Percentiles rank a stretch among this genome's conserved stretches.
These are phyloP conservation scores for Omphaloscelis lunosa DNA, from an alignment of 2,888 invertebrate species.

Conservation along the genomic window DNA sequence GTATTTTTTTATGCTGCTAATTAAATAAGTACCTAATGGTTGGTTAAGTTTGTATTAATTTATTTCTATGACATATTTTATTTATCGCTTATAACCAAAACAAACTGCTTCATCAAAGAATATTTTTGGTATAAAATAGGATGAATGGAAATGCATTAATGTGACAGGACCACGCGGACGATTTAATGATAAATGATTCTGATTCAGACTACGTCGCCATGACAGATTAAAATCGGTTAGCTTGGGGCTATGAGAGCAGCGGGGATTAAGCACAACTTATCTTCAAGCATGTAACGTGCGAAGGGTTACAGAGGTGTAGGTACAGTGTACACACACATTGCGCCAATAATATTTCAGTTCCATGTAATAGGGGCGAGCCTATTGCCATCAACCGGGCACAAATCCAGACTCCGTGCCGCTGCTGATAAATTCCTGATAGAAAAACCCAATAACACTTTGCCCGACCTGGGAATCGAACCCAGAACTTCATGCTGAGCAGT, in stretches of 20 bases:
- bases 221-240: constrained; percentile 62
- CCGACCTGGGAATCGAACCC: no score
- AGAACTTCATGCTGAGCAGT: no score
- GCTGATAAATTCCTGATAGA: no score
- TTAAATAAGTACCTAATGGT: neutral
- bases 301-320: neutral
- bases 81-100: neutral
- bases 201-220: constrained; percentile 56
- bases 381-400: no score
- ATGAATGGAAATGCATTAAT: constrained; percentile 58
- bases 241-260: constrained; percentile 28
- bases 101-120: constrained; percentile 11
- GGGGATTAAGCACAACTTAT: neutral
- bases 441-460: no score
- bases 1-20: neutral
- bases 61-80: constrained; percentile 2
- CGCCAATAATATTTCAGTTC: no score
- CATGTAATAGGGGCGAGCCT: no score
- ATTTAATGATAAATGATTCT: constrained; percentile 68
- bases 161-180: constrained; percentile 54
- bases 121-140: constrained; percentile 13
- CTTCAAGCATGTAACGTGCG: neutral
- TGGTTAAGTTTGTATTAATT: neutral
- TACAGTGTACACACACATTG: no score
- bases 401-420: no score